Conservation (phyloP, 2,888 invertebrate genomes). For the Gryllus longicercus region DNA sequence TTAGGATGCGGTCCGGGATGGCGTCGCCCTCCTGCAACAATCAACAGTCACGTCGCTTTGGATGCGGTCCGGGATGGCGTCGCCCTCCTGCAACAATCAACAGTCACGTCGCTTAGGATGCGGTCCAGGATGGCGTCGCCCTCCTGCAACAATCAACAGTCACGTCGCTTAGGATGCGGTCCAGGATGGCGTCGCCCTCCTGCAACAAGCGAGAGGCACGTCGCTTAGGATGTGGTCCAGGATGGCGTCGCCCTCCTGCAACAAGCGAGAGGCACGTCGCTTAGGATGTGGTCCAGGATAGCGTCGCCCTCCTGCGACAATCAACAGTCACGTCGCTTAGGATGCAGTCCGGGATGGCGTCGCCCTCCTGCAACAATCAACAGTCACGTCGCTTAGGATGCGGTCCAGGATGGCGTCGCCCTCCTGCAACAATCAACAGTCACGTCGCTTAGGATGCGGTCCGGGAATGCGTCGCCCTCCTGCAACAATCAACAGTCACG, state of each 20-base stretch:
- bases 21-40: neutral
- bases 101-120: neutral
- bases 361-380: too few relatives aligned
- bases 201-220: neutral
- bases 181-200: neutral
- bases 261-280: neutral
- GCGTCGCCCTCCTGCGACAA: neutral
- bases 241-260: neutral
- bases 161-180: neutral
- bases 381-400: too few relatives aligned
- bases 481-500: too few relatives aligned
- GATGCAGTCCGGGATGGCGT: neutral
- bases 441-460: too few relatives aligned
- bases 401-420: too few relatives aligned
- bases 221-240: neutral
- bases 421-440: too few relatives aligned
- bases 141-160: neutral
- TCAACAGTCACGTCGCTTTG: neutral
- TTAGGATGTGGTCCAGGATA: neutral
- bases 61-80: neutral
- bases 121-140: neutral
- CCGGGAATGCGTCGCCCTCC: too few relatives aligned
- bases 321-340: neutral
- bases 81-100: neutral
- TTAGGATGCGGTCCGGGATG: neutral